Base-by-base conservation (phyloP, 2,888 invertebrate genomes). In the Blomia tropicalis region DNA sequence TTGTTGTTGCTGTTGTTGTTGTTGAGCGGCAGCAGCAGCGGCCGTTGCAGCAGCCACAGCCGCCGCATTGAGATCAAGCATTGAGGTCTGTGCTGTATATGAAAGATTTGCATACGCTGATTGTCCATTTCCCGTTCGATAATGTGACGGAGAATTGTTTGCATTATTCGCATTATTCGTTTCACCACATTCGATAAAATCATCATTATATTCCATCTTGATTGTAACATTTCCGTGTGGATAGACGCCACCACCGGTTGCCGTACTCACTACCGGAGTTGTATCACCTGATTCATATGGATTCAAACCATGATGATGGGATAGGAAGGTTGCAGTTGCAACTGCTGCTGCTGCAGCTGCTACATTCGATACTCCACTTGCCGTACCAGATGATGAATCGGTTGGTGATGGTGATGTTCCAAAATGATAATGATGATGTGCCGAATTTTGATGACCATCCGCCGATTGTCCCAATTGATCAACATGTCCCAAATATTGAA, bases 161-260 rank as follows among this genome's bases (percentile, higher is more conserved):
- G 17, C 36, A 11, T 7, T 7, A 17, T 36, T 36, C 7, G 7
- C 36, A 36, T 36, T 17, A 11, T 17, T 17, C 7, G 36, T 36
- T 17, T 36, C 7, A 11, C 36, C 36, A 27, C 51, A 47, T 27
- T 47, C 51, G 51, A 47, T 47, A 19, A 47, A 47, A 11, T 47
- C 51, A n/a, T 47, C 51, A 19, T 47, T 47, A n/a, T 47, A 47
- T n/a, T 47, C 51, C 51, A 47, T 47, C 51, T 47, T 47, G 23
- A 47, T n/a, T 7, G n/a, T n/a, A 7, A 47, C 51, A 27, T 27
- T 27, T 7, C 23, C 27, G 22, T 36, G 36, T 7, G 36, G 36
- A 36, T 36, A 36, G n/a, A n/a, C n/a, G 7, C 36, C 36, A 36
- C 36, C 36, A 36, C 7, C 36, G 17, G 7, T 36, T 7, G 36